Evolutionary conservation across 2,888 invertebrate species (phyloP), one percentile per base, ranked within the genome.

Genomic region (Diploptera punctata): DNA sequence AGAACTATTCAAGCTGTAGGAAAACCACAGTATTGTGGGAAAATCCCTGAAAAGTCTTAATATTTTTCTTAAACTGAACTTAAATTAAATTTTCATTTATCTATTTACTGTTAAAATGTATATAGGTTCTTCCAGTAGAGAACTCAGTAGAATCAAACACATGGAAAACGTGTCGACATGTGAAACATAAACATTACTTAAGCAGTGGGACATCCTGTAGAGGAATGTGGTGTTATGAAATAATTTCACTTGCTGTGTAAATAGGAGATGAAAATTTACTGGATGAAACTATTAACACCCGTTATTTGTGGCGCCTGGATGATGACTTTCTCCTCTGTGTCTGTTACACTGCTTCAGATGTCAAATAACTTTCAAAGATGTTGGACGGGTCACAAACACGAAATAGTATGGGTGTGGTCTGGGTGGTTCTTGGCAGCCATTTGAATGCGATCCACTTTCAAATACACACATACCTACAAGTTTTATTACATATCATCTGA

Each of bases 361-460:
- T 65, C 65, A 65, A 65, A 65, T 65, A 65, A 47, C 65, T 65
- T 65, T 65, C 65, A 21, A 33, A 57, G 57, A 57, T n/a, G 57
- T 57, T n/a, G 29, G 10, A 29, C 4, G 21, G 57, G 57, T 57
- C 57, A 57, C 24, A 52, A 52, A 52, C 52, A 24, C 52, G 21
- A 24, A 52, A 52, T 52, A 52, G 13, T 57, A n/a, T 57, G 57
- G 57, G 57, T 29, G 57, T 57, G 57, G 57, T 18, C 52, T 24
- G 52, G 57, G 57, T 16, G 26, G 57, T 57, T 57, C 57, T 57
- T 57, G 57, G 57, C 57, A 57, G 16, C 29, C n/a, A 5, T 21
- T 52, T 13, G 24, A 52, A 24, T 16, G 4, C 29, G 26, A 29
- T 21, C 29, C 31, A 57, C 57, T 57, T 57, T 57, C 57, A 57